Evolutionary conservation across 2,888 invertebrate genomes (phyloP).

Genomic region (Philereme transversata): DNA sequence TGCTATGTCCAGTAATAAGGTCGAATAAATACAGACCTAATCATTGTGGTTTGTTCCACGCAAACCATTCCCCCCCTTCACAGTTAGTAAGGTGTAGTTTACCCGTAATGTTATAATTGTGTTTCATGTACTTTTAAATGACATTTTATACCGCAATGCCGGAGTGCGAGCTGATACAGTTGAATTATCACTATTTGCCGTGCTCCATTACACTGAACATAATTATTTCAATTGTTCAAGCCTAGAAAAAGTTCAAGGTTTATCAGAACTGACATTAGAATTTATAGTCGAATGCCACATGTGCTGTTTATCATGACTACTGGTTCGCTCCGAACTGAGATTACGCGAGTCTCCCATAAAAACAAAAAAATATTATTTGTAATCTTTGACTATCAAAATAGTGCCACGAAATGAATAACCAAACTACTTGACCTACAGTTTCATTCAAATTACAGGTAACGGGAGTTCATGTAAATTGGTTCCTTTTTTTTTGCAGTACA

Average conservation of each 20-base stretch:
- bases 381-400: no score
- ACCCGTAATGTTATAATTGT: slow-evolving; percentile 1
- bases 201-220: slow-evolving; percentile 24
- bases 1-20: not conserved
- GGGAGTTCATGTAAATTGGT: no score
- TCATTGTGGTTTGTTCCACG: slow-evolving; percentile 2
- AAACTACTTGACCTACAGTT: no score
- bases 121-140: slow-evolving; percentile 26
- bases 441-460: no score
- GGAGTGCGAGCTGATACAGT: slow-evolving; percentile 29
- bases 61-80: slow-evolving; percentile 4
- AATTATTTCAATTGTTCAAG: slow-evolving; percentile 13
- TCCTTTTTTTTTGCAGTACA: no score
- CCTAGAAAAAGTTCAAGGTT: slow-evolving; percentile 20
- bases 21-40: not conserved
- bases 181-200: slow-evolving; percentile 37
- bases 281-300: not conserved
- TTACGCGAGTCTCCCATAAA: no score
- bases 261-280: slow-evolving; percentile 1
- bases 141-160: slow-evolving; percentile 51
- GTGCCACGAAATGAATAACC: no score
- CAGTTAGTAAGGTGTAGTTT: not conserved
- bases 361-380: no score
- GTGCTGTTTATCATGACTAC: no score
- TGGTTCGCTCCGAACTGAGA: no score